A percentile compares a stretch with the other conserved stretches of the same genome.
These are phyloP conservation scores for Mythimna ferrago DNA, from an alignment of 2,888 invertebrate genomes.

Conservation along the genomic window DNA sequence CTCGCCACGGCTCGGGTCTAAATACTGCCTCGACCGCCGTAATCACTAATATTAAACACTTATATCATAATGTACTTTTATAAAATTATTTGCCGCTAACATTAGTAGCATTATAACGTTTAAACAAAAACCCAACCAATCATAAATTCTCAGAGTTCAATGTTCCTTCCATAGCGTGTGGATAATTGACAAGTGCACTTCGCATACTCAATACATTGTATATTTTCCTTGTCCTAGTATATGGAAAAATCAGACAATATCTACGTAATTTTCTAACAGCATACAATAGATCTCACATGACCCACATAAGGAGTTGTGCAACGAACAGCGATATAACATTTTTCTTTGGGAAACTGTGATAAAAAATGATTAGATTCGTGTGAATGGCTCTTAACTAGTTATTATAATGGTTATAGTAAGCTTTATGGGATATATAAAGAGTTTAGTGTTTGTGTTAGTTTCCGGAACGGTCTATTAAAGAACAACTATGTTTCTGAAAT, in stretches of 20 bases:
- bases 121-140: background rate
- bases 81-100: too few species aligned
- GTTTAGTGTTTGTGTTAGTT: conserved; percentile 25
- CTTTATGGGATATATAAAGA: conserved; percentile 38
- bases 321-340: conserved; percentile 42
- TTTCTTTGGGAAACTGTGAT: conserved; percentile 64
- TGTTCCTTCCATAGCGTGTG: conserved; percentile 14
- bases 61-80: too few species aligned
- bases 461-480: conserved; percentile 27
- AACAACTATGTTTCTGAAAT: conserved; percentile 9
- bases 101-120: background rate
- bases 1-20: too few species aligned
- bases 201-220: conserved; percentile 16
- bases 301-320: conserved; percentile 56
- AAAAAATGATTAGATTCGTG: conserved; percentile 66
- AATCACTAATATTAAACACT: too few species aligned
- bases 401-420: conserved; percentile 43
- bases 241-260: conserved; percentile 42
- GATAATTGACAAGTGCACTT: conserved; percentile 24
- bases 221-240: conserved; percentile 21
- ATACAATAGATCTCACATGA: conserved; percentile 51
- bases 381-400: conserved; percentile 53
- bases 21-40: too few species aligned
- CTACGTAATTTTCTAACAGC: conserved; percentile 39
- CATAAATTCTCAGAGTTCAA: background rate